A percentile compares a stretch with the other conserved stretches of the same genome.
These are phyloP conservation scores for Crypturellus tataupa DNA, from an alignment of 2,797 vertebrate species.

Conservation along the genomic window DNA sequence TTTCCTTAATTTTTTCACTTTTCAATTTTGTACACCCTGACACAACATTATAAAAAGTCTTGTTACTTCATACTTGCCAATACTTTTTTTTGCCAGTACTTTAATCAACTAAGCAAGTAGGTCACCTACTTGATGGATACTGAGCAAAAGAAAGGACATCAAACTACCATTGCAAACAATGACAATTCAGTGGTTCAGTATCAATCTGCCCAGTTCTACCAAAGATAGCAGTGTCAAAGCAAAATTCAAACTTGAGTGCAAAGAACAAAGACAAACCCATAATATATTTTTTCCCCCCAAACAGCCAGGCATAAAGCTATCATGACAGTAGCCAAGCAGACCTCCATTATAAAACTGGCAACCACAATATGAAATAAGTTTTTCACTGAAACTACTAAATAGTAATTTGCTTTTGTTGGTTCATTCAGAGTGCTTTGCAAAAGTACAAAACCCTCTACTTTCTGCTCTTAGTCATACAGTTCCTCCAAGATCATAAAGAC, in stretches of 20 bases:
- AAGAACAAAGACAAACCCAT: background rate
- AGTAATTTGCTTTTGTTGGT: background rate
- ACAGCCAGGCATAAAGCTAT: background rate
- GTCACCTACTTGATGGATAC: background rate
- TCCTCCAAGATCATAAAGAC: background rate
- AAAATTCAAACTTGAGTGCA: background rate
- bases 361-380: background rate
- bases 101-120: background rate
- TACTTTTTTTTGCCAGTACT: background rate
- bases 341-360: background rate
- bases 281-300: background rate
- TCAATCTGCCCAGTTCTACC: background rate
- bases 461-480: background rate
- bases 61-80: background rate
- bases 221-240: background rate
- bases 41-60: background rate
- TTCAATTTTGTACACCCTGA: background rate
- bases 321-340: background rate
- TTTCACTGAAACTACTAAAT: background rate
- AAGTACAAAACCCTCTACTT: background rate
- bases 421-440: background rate
- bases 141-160: background rate
- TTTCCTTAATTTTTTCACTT: background rate
- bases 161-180: background rate
- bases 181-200: background rate